These are phyloP conservation scores for Yponomeuta evonymella DNA, from an alignment of 2,888 invertebrate genomes.

Conservation along the genomic window DNA sequence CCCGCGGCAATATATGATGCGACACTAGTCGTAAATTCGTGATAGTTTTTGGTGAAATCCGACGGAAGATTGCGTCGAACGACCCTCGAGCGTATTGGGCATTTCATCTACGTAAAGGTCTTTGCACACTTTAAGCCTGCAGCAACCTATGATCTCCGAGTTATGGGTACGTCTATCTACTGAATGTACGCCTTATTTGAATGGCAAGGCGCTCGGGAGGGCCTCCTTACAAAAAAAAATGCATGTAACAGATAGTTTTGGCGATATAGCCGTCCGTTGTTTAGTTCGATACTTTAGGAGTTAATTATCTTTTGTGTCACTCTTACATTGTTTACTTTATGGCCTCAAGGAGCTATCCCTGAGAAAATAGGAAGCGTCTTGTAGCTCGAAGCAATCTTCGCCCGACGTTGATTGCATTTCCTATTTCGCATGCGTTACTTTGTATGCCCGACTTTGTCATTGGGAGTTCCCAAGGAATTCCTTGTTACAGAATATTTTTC, in stretches of 20 bases:
- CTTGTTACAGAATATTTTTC: background rate
- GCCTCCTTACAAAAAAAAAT: no score
- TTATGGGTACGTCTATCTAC: background rate
- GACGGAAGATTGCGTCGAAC: constrained; percentile 35
- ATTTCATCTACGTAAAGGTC: constrained; percentile 18
- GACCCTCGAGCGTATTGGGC: constrained; percentile 26
- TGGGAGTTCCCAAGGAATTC: background rate
- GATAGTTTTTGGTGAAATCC: constrained; percentile 39
- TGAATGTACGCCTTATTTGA: no score
- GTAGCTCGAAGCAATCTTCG: background rate
- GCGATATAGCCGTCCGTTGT: background rate
- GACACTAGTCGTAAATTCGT: constrained; percentile 40
- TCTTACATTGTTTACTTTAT: background rate
- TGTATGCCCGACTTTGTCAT: background rate
- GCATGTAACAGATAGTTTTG: no score
- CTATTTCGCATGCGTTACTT: background rate
- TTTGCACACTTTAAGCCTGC: background rate
- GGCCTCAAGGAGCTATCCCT: background rate
- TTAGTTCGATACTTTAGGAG: background rate
- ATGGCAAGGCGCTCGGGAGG: no score
- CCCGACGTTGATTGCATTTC: background rate
- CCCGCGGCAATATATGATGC: constrained; percentile 37
- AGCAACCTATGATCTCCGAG: background rate
- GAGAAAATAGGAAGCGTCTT: background rate
- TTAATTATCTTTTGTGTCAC: background rate